A percentile compares a stretch with the other conserved stretches of the same genome.
Conservation (phyloP, 2,888 invertebrate species). For the Orthonychiurus folsomi region DNA sequence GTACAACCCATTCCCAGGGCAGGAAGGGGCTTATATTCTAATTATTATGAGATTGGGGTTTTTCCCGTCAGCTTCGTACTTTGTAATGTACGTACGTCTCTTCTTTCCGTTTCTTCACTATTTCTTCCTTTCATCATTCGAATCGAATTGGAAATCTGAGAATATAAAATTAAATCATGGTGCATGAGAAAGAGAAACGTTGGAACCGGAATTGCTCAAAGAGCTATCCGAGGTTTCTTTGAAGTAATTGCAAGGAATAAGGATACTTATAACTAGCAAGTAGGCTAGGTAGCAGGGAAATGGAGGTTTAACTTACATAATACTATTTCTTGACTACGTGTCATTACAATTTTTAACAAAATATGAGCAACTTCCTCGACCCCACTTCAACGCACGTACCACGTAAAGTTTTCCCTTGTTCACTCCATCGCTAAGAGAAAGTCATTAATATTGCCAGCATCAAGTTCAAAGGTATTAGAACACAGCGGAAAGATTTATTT, state of each 20-base stretch:
- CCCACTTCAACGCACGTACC: too few species aligned
- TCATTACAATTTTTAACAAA: too few species aligned
- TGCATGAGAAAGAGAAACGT: neutral
- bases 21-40: neutral
- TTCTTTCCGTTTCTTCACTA: neutral
- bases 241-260: neutral
- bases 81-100: neutral
- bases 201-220: too few species aligned
- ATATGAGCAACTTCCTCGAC: too few species aligned
- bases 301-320: too few species aligned
- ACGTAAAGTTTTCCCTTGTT: too few species aligned
- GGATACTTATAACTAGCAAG: too few species aligned
- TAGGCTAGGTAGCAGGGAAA: too few species aligned
- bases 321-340: too few species aligned
- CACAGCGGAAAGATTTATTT: neutral
- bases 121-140: neutral
- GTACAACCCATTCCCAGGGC: neutral
- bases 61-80: too few species aligned
- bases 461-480: neutral
- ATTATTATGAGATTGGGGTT: conserved; percentile 1
- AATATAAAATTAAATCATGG: neutral
- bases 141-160: neutral
- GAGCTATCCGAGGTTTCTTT: neutral
- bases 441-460: neutral
- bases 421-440: too few species aligned